Evolutionary conservation across 2,113 vertebrate species (phyloP), one percentile per base, ranked within the genome.

Genomic region (Galeopterus variegatus): DNA sequence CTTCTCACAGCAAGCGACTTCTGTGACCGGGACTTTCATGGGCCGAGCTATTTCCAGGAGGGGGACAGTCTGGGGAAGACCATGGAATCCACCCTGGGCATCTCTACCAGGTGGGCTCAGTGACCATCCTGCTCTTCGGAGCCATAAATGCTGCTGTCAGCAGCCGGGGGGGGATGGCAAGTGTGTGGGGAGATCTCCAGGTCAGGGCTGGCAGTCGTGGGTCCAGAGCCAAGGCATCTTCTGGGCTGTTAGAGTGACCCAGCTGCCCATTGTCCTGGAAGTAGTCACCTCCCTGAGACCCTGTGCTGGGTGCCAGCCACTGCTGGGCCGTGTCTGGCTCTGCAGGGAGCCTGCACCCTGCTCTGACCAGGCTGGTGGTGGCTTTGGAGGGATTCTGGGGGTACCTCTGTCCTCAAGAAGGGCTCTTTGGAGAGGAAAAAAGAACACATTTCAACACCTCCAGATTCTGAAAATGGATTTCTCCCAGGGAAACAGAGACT

Each of bases 381-480:
- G 96, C 95, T 96, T 81, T 45, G 80, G 75, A 70, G 92, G 84
- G 90, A 64, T 96, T 69, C 90, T 90, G 69, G 75, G 91, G 92
- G 88, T 89, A 97, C 89, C 97, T 96, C 88, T 98, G 97, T 98
- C 97, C 96, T 97, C 96, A 97, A 90, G 93, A 94, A 96, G 98
- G 97, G 92, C 94, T 97, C 97, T 96, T 92, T 73, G 94, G 93
- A 96, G 93, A 96, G 97, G 95, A 96, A 93, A 96, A 96, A 95
- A 96, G 96, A 97, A 97, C 97, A 97, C 96, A 96, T 98, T 97
- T 97, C 93, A 93, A 98, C 98, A 97, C 98, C 97, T 98, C 97
- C 97, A 95, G 96, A 98, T 98, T 98, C 98, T 98, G 97, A 98
- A 98, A 97, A 98, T 97, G 98, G 98, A 97, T 97, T 95, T 97